Evolutionary conservation across 2,797 vertebrate species (phyloP), one percentile per base, ranked within the genome.

Genomic region (Epinephelus coioides): DNA sequence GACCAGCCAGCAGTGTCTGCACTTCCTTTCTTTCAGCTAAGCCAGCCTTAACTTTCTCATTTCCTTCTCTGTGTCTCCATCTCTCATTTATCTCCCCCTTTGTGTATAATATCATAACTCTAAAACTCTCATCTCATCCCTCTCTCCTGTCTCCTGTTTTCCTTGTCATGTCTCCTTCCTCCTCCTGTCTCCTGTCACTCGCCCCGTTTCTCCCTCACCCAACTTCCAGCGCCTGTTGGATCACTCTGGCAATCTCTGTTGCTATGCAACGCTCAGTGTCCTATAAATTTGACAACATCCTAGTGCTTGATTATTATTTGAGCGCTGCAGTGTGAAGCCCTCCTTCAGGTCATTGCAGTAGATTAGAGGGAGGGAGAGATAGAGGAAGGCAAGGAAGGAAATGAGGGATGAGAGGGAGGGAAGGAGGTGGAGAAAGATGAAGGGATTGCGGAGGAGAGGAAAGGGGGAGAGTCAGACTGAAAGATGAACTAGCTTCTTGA

Each of bases 261-360:
- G 94, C 95, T 94, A 96, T 88, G 95, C 94, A 92, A 95, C 93
- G 54, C 90, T 86, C 88, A 54, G 88, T 92, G 92, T 94, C 95
- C 92, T 94, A 94, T 94, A 94, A 93, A 95, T 95, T 92, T 95
- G 94, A 95, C 93, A 95, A 95, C 94, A 95, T 94, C 90, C 86
- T 81, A 76, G 87, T 74, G 91, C 91, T 92, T 94, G 94, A 95
- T 95, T 95, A 95, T 95, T 94, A 94, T 95, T 95, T 95, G 88
- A 94, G 91, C 81, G 79, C 89, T 89, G 89, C 89, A 87, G 89
- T 88, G 83, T 88, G 89, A 91, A 92, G 87, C 86, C 91, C 90
- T 89, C 88, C 93, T 94, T 92, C 89, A 92, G 92, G 93, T 94
- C 90, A 94, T 85, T 88, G 90, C 88, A 84, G 90, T 88, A 92